phyloP scores from a whole-genome alignment of 2,797 vertebrate genomes.

The Jordanella pulchra region DNA sequence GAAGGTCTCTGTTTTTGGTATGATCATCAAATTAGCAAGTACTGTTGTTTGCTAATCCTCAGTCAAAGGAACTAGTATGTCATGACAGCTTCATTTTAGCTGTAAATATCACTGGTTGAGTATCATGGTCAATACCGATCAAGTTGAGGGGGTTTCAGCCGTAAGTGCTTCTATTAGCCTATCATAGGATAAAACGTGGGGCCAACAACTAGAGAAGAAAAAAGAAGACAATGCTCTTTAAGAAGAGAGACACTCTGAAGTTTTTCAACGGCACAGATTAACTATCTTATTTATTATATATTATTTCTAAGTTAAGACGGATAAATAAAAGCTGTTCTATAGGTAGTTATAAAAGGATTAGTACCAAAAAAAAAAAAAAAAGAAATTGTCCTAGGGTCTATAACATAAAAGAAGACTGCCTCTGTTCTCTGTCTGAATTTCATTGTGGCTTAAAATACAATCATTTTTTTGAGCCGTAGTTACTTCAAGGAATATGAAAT shows the following conservation, averaged over 20 bases:
- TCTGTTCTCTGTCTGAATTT: conserved; percentile 40
- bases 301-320: conserved; percentile 36
- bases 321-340: conserved; percentile 37
- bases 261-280: conserved; percentile 44
- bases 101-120: conserved; percentile 56
- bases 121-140: conserved; percentile 59
- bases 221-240: conserved; percentile 49
- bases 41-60: conserved; percentile 4
- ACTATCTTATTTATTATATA: conserved; percentile 48
- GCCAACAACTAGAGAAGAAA: conserved; percentile 54
- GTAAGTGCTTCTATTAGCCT: conserved; percentile 62
- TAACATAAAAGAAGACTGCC: conserved; percentile 56
- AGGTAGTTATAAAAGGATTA: conserved; percentile 41
- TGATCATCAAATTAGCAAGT: background rate
- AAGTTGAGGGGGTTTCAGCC: conserved; percentile 50
- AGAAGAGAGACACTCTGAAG: conserved; percentile 41
- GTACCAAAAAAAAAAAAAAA: conserved; percentile 36
- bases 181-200: conserved; percentile 53
- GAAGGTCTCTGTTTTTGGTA: background rate
- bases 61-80: conserved; percentile 5
- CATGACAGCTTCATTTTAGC: conserved; percentile 38
- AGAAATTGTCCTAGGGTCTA: conserved; percentile 44
- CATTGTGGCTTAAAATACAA: conserved; percentile 65
- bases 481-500: conserved; percentile 51
- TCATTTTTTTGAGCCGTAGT: no score